Evolutionary conservation across 2,113 vertebrate species (phyloP).

Genomic region (Eubucco bourcierii): DNA sequence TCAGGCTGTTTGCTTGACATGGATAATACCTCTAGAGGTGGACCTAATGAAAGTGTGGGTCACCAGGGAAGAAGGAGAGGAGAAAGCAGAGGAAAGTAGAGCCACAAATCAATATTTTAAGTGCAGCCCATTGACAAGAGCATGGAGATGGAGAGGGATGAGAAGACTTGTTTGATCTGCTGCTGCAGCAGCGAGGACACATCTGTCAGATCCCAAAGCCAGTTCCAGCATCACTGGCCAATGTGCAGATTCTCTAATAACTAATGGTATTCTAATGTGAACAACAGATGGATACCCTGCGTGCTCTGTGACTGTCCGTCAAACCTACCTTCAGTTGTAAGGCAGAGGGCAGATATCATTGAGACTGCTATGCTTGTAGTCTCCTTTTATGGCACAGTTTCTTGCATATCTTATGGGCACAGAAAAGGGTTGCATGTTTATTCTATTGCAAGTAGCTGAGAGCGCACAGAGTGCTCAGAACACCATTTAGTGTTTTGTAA

Average conservation of each 20-base stretch:
- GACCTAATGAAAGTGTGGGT: background rate
- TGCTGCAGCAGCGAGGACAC: background rate
- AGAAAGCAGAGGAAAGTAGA: background rate
- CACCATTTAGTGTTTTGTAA: background rate
- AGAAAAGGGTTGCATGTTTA: background rate
- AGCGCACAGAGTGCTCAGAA: background rate
- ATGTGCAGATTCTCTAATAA: background rate
- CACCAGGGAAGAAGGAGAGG: background rate
- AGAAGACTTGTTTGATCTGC: background rate
- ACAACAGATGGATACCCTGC: background rate
- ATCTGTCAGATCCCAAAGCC: background rate
- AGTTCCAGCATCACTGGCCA: background rate
- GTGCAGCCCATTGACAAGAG: background rate
- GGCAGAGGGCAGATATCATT: background rate
- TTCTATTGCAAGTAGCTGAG: background rate
- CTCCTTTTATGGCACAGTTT: background rate
- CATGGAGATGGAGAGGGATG: background rate
- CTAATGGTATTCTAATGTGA: background rate
- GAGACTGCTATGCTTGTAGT: background rate
- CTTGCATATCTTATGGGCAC: background rate
- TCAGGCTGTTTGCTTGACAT: background rate
- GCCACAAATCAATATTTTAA: background rate
- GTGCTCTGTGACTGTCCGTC: background rate
- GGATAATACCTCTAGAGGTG: background rate
- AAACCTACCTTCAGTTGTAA: background rate